Evolutionary conservation across 2,113 vertebrate species (phyloP).

Genomic region (Nansenia antarctica): DNA sequence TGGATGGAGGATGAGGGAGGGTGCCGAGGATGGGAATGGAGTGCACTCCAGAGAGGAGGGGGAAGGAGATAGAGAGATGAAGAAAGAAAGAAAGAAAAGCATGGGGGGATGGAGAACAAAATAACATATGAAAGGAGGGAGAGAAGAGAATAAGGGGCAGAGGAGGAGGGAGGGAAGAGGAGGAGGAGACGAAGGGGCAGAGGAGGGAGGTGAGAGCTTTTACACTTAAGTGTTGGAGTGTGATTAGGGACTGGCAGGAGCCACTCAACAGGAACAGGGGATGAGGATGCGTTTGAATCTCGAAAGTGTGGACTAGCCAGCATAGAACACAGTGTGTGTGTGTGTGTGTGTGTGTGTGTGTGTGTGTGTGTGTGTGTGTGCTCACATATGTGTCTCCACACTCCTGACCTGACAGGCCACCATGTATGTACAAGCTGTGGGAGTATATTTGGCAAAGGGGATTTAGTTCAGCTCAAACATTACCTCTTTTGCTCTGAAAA

Average conservation of each 20-base stretch:
- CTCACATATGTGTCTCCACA: too few species aligned
- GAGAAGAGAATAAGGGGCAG: background rate
- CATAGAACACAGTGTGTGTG: too few species aligned
- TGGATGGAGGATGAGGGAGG: background rate
- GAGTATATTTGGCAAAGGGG: background rate
- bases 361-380: background rate
- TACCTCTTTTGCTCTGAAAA: background rate
- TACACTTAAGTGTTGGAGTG: background rate
- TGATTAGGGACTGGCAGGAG: background rate
- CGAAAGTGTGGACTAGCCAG: background rate
- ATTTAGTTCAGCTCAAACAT: background rate
- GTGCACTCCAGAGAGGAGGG: background rate
- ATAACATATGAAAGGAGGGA: too few species aligned
- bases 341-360: background rate
- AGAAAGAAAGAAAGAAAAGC: conserved; percentile 28
- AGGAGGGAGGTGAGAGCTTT: background rate
- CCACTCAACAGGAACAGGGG: background rate
- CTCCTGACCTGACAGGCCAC: too few species aligned
- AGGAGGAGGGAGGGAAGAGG: background rate
- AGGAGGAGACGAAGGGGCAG: background rate
- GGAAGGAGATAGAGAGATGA: background rate
- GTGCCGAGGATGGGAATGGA: background rate
- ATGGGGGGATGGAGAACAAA: conserved; percentile 1
- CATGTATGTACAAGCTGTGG: background rate
- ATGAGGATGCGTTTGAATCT: background rate